Evolutionary conservation across 2,888 invertebrate genomes (phyloP), one percentile per base, ranked within the genome.

Genomic region (Ochropacha duplaris): DNA sequence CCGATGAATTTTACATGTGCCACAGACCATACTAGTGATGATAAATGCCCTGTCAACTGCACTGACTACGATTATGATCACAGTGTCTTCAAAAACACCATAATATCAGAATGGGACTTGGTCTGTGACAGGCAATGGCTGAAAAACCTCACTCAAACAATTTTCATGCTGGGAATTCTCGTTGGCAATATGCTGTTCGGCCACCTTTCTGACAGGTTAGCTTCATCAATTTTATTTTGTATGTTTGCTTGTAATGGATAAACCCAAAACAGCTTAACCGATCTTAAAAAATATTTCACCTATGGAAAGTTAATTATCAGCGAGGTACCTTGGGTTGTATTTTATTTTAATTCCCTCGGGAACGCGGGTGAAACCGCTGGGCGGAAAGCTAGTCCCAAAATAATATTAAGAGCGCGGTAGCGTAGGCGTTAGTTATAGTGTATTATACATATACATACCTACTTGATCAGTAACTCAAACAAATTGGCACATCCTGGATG

Each of bases 121-220:
- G 94, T 96, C 0, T 97, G 96, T 78, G 93, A 94, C 31, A 93
- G 92, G 59, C 88, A 92, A 14, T 95, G 95, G 87, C 87, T 96
- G 64, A 94, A 95, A 51, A 95, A 96, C 74, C 86, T 96, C n/a
- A 95, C 96, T 0, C 97, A 97, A 79, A 96, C 96, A 6, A 88
- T 96, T 56, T 95, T 96, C 64, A 97, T 97, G 96, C 86, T 95
- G 50, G 97, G 97, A 5, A 95, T 97, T 60, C 93, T 97, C 61
- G 89, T 96, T 54, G 97, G 97, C 54, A 96, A 95, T 74, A 94
- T 96, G 84, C 71, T 95, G 55, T 96, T 96, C 79, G 96, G 97
- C 59, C 94, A 95, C 81, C 86, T 96, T 22, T 94, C 96, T n/a
- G 97, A 97, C 89, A 95, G 95, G 96, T 96, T 59, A 71, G 89